phyloP scores from a whole-genome alignment of 2,888 invertebrate species.

The Schizotus pectinicornis region DNA sequence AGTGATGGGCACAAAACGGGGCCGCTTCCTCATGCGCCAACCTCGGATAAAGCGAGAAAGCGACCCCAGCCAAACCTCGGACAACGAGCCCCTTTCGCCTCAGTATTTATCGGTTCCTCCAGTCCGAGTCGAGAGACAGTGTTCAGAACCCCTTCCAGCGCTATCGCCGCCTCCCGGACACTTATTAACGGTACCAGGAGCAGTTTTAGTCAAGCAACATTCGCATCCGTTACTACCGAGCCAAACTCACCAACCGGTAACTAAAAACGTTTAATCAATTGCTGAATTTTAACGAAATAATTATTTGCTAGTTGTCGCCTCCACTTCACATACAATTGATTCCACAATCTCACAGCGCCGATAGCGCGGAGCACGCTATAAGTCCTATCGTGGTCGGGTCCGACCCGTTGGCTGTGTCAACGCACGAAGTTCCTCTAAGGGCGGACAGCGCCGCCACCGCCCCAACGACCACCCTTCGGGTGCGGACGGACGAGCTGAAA shows the following conservation, averaged over 20 bases:
- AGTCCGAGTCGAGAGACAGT: conserved; percentile 64
- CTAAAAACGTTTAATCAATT: conserved; percentile 1
- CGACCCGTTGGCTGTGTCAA: conserved; percentile 51
- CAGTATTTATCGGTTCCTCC: conserved; percentile 60
- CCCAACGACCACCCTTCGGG: conserved; percentile 52
- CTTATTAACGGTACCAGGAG: conserved; percentile 65
- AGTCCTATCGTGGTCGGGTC: conserved; percentile 57
- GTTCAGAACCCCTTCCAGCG: conserved; percentile 66
- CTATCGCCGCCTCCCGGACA: conserved; percentile 62
- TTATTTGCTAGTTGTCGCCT: conserved; percentile 30
- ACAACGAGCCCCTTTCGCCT: conserved; percentile 53
- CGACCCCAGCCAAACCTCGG: conserved; percentile 60
- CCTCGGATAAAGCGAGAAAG: conserved; percentile 70
- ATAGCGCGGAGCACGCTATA: conserved; percentile 47
- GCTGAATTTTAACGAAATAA: background rate
- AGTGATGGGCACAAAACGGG: conserved; percentile 65
- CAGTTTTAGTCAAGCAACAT: conserved; percentile 69
- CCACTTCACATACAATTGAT: conserved; percentile 45
- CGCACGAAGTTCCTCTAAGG: conserved; percentile 47
- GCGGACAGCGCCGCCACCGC: conserved; percentile 43
- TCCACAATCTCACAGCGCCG: conserved; percentile 33
- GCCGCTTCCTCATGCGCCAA: conserved; percentile 70
- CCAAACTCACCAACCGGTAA: conserved; percentile 56
- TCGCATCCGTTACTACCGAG: conserved; percentile 70
- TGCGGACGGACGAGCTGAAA: conserved; percentile 66